phyloP scores from a whole-genome alignment of 1,140 invertebrate genomes.

The Macrobrachium rosenbergii region DNA sequence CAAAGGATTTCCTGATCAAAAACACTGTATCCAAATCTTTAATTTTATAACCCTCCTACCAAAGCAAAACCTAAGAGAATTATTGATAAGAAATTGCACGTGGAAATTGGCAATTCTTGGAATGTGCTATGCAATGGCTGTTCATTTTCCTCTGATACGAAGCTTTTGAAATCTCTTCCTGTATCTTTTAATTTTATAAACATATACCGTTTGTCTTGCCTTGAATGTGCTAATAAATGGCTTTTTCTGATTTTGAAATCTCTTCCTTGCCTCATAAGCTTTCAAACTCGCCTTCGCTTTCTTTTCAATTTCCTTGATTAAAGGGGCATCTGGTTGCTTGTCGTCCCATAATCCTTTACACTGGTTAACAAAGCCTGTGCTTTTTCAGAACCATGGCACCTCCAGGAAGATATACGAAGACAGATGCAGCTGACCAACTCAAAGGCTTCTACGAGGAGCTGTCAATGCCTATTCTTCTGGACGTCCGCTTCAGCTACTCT shows the following conservation, averaged over 20 bases:
- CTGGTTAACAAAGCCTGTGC: slow-evolving; percentile 65
- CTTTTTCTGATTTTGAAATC: no score
- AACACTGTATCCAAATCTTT: no score
- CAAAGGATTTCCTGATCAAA: no score
- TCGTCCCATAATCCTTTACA: background rate
- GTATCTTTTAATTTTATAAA: no score
- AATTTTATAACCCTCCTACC: no score
- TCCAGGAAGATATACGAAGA: slow-evolving; percentile 82
- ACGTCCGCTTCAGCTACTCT: slow-evolving; percentile 78
- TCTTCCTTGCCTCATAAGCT: background rate
- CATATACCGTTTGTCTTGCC: no score
- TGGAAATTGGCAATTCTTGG: no score
- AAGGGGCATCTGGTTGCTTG: background rate
- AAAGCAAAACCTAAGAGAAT: no score
- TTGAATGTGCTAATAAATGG: no score
- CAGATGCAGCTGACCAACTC: slow-evolving; percentile 79
- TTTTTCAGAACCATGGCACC: slow-evolving; percentile 76
- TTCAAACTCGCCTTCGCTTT: background rate
- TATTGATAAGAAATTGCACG: no score
- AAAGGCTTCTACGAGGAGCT: slow-evolving; percentile 81
- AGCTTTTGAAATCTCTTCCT: no score
- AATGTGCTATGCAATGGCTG: background rate
- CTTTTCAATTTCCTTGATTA: background rate
- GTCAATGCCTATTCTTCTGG: slow-evolving; percentile 78
- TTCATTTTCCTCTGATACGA: background rate